Evolutionary conservation across 2,797 vertebrate genomes (phyloP).

Genomic region (Protonibea diacanthus): DNA sequence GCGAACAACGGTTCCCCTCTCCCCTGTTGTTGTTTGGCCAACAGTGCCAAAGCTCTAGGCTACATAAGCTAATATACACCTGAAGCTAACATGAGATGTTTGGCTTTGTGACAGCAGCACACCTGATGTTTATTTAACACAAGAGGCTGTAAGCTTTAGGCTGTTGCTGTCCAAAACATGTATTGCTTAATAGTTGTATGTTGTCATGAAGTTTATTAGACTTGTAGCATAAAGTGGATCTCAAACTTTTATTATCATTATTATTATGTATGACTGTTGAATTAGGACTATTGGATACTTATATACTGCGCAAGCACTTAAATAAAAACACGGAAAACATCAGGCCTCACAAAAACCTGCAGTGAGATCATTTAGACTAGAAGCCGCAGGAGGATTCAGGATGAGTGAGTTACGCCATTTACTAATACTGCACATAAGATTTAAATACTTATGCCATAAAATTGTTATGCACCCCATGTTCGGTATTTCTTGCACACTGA

Average conservation of each 20-base stretch:
- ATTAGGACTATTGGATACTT: neutral
- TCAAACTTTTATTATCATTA: neutral
- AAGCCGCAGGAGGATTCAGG: neutral
- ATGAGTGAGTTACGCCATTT: slow-evolving; percentile 1
- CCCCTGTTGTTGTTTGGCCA: neutral
- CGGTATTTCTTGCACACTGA: slow-evolving; percentile 31
- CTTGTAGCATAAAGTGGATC: neutral
- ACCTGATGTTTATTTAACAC: neutral
- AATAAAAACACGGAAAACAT: neutral
- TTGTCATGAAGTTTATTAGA: neutral
- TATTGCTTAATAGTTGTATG: neutral
- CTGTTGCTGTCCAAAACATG: neutral
- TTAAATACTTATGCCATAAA: slow-evolving; percentile 37
- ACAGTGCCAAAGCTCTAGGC: neutral
- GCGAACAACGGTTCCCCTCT: neutral
- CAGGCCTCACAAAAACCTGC: neutral
- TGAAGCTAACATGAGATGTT: neutral
- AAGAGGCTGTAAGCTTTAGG: neutral
- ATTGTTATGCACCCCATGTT: slow-evolving; percentile 12
- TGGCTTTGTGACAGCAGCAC: neutral
- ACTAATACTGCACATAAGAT: slow-evolving; percentile 1
- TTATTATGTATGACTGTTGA: neutral
- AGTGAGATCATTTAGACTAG: neutral
- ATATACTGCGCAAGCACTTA: neutral
- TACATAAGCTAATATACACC: neutral